These are phyloP conservation scores for Tetramorium parvispinum DNA, from an alignment of 1,140 invertebrate species.

Conservation along the genomic window DNA sequence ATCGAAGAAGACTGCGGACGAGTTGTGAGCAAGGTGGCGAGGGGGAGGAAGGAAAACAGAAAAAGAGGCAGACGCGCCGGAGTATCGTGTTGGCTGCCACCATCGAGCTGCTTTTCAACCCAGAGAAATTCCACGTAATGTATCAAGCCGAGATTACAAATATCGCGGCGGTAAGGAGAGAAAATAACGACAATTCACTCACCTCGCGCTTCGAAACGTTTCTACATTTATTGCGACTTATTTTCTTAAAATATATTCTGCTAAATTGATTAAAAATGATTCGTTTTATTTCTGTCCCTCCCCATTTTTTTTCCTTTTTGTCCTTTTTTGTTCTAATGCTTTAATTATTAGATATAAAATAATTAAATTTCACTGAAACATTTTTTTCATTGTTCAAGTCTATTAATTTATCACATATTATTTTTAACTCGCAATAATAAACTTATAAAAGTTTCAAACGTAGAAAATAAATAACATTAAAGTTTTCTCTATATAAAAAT, in stretches of 20 bases:
- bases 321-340: not conserved
- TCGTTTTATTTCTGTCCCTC: not conserved
- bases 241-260: not conserved
- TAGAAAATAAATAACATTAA: conserved; percentile 54
- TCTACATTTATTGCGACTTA: conserved; percentile 33
- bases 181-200: conserved; percentile 56
- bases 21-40: conserved; percentile 38
- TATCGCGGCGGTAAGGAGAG: conserved; percentile 46
- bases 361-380: not conserved
- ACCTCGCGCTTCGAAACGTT: not conserved
- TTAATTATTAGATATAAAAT: not conserved
- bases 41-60: conserved; percentile 47
- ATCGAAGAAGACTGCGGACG: conserved; percentile 43
- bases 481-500: conserved; percentile 62
- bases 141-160: conserved; percentile 60
- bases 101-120: conserved; percentile 53
- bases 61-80: conserved; percentile 33
- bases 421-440: not conserved
- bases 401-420: not conserved
- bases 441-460: not conserved
- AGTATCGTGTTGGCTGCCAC: conserved; percentile 53
- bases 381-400: not conserved
- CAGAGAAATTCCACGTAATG: conserved; percentile 48
- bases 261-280: not conserved
- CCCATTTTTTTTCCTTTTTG: not conserved